Percentiles rank a stretch among this genome's conserved stretches.
These are phyloP conservation scores for Mycteria americana DNA, from an alignment of 2,797 vertebrate species.

Conservation along the genomic window DNA sequence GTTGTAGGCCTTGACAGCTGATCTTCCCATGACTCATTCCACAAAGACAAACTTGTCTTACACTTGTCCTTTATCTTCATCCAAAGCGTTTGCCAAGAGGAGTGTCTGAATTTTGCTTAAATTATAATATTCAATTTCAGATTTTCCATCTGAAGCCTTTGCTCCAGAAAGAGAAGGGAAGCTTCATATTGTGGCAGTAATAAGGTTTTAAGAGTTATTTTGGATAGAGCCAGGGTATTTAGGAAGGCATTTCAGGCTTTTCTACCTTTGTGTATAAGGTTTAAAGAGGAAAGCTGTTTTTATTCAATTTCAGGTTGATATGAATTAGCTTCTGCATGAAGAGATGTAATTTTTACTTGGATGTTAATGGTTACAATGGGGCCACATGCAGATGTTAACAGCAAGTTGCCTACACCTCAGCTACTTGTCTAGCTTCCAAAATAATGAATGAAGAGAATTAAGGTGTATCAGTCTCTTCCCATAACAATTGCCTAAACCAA, in stretches of 20 bases:
- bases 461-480: not conserved
- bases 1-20: constrained; percentile 53
- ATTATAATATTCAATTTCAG: constrained; percentile 6
- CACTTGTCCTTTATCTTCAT: constrained; percentile 37
- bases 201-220: not conserved
- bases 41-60: constrained; percentile 45
- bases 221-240: not conserved
- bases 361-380: not conserved
- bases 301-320: not conserved
- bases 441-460: not conserved
- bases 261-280: not conserved
- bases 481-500: not conserved
- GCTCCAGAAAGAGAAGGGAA: not conserved
- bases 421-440: not conserved
- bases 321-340: not conserved
- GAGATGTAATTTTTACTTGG: not conserved
- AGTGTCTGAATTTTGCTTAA: constrained; percentile 17
- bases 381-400: not conserved
- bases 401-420: not conserved
- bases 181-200: not conserved
- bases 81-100: constrained; percentile 19
- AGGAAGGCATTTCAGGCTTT: not conserved
- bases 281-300: not conserved
- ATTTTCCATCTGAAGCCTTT: not conserved
- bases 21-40: constrained; percentile 40